These are phyloP conservation scores for Cricetomys ansorgei DNA, from an alignment of 2,113 vertebrate genomes.

Conservation along the genomic window DNA sequence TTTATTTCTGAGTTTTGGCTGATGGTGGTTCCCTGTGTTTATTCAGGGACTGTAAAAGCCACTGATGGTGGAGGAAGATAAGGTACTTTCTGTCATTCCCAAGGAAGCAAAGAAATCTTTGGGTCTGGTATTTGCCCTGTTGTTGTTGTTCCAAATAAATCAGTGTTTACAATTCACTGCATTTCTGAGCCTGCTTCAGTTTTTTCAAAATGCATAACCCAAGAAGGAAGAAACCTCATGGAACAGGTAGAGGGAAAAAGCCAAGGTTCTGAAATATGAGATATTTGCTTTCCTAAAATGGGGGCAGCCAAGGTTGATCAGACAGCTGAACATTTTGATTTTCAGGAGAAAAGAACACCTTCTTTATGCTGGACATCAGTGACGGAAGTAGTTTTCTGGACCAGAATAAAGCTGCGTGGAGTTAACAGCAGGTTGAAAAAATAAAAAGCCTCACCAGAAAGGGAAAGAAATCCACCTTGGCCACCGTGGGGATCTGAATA, in stretches of 20 bases:
- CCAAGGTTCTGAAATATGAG: not conserved
- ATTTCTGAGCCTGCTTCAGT: constrained; percentile 19
- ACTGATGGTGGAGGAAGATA: not conserved
- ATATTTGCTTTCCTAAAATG: constrained; percentile 31
- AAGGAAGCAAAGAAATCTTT: constrained; percentile 38
- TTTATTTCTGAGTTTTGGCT: constrained; percentile 12
- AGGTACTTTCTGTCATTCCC: constrained; percentile 19
- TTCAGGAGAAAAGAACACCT: constrained; percentile 56
- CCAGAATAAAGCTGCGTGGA: constrained; percentile 63
- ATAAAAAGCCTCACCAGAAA: constrained; percentile 72
- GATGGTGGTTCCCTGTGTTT: constrained; percentile 16
- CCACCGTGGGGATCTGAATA: not conserved
- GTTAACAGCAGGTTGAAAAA: constrained; percentile 71
- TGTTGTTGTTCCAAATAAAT: constrained; percentile 9
- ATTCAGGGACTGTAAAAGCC: not conserved
- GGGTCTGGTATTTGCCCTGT: not conserved
- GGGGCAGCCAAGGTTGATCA: not conserved
- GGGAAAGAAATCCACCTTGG: constrained; percentile 64
- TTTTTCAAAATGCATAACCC: constrained; percentile 27
- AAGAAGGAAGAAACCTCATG: constrained; percentile 29
- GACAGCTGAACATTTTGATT: constrained; percentile 58
- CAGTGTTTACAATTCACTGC: constrained; percentile 31
- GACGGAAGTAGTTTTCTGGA: constrained; percentile 56
- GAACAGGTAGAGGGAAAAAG: constrained; percentile 55
- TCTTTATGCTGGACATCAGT: constrained; percentile 30